These are phyloP conservation scores for Smithornis capensis DNA, from an alignment of 2,113 vertebrate genomes.

Conservation along the genomic window DNA sequence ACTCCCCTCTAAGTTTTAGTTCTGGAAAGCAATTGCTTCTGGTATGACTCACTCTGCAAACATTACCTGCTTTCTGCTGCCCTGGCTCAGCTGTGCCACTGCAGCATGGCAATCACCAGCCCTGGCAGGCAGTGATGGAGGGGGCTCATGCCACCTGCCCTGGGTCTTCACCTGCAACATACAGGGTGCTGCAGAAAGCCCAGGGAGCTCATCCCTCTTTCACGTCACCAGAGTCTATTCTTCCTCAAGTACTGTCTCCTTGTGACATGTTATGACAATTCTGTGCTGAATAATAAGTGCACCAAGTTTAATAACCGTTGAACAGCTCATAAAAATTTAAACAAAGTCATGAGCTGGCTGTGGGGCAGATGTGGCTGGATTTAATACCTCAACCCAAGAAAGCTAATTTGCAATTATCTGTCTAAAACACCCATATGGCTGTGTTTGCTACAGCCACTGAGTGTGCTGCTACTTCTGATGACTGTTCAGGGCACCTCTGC, in stretches of 20 bases:
- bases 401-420: neutral
- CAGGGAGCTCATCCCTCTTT: neutral
- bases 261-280: neutral
- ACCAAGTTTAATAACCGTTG: neutral
- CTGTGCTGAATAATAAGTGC: neutral
- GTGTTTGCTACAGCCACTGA: neutral
- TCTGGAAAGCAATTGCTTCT: neutral
- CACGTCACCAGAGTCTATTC: neutral
- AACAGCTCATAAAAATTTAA: slow-evolving; percentile 23
- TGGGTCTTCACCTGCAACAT: neutral
- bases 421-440: neutral
- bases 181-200: neutral
- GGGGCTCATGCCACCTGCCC: neutral
- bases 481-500: neutral
- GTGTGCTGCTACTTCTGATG: rapidly evolving
- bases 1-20: neutral
- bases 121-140: neutral
- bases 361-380: neutral
- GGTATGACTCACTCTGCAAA: neutral
- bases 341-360: neutral
- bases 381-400: neutral
- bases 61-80: neutral
- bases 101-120: neutral
- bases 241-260: neutral
- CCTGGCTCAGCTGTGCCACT: neutral